Base-by-base conservation (phyloP, 1,140 invertebrate genomes). In the Musca vetustissima region DNA sequence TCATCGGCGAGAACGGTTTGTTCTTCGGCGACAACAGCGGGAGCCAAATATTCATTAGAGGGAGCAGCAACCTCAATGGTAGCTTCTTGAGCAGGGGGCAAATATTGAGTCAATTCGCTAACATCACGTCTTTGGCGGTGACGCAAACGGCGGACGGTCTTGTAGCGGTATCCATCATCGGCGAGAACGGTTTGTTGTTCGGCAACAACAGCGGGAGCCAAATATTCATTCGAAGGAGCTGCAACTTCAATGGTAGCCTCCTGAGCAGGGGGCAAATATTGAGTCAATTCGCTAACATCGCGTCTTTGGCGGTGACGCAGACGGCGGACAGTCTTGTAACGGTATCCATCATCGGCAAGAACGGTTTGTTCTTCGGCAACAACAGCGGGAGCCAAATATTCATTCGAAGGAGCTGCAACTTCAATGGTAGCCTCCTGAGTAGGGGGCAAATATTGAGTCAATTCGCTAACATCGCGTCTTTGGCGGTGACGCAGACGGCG, bases 101-200 rank as follows among this genome's bases (percentile, higher is more conserved):
- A 55, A 64, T 78, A 77, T 36, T 77, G 57, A 28, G 74, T 47
- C 0, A 76, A 68, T 67, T 78, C 77, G 49, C 21, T 69, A 9
- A 77, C 76, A 71, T 78, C 76, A 73, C 76, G 76, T 72, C 75
- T 73, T 8, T 64, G 71, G 52, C 75, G 75, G 66, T 72, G 70
- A 67, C 74, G 69, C 59, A 71, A 72, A 6, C 67, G 67, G 59
- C 74, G 75, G 17, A 78, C 74, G 22, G 73, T 76, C 72, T 75
- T 78, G 71, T 76, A 76, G 25, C 70, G 48, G 67, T 76, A 76
- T 4, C 77, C 77, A 74, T 79, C 77, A 73, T 72, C 73, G 15
- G 76, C 74, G 11, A 76, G 68, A 1, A 65, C 64, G 17, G 71
- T 68, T 64, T 61, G 50, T 50, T 71, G 49, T 59, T 64, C 36